Base-by-base conservation (phyloP, 2,888 invertebrate genomes). In the Clanis bilineata region DNA sequence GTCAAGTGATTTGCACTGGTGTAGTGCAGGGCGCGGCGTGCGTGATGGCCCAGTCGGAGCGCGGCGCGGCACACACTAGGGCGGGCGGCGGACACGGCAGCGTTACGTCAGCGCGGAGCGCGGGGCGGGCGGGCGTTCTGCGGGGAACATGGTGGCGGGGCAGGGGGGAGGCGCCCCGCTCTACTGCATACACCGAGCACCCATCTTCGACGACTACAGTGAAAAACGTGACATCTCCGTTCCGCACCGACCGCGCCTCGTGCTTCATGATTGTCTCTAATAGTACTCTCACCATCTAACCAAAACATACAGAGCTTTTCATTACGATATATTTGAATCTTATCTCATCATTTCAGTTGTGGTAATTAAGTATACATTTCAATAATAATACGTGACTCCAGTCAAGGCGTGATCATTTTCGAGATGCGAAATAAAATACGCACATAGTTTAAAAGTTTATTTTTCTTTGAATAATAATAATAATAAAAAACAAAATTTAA, bases 51-150 rank as follows among this genome's bases (percentile, higher is more conserved):
- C 86, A 78, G 82, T 83, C 79, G 83, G 82, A 85, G 83, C 89
- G 87, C 88, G 91, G 87, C 91, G 88, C 88, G 88, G 85, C 84
- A 84, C 88, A 85, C 88, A 91, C 90, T 90, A 88, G 90, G 90
- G 89, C 87, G 88, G 89, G 88, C 86, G 81, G 81, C 73, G 83
- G 83, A 80, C 86, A 82, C 88, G 87, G 86, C 85, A 86, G 80
- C 85, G 88, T 92, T 92, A 91, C 90, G 93, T 91, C 90, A 92
- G 90, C 85, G 86, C 73, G 84, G 89, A 85, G 81, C 15, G 39
- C 15, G 15, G 39, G 15, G 28, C 25, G 88, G 90, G 88, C 86
- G 87, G 88, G 88, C 85, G n/a, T n/a, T n/a, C n/a, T 80, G 81
- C 72, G 82, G 83, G 79, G 85, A 81, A 85, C 86, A 86, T 85